Conservation (phyloP, 2,797 vertebrate genomes). For the Apogon hyalosoma region DNA sequence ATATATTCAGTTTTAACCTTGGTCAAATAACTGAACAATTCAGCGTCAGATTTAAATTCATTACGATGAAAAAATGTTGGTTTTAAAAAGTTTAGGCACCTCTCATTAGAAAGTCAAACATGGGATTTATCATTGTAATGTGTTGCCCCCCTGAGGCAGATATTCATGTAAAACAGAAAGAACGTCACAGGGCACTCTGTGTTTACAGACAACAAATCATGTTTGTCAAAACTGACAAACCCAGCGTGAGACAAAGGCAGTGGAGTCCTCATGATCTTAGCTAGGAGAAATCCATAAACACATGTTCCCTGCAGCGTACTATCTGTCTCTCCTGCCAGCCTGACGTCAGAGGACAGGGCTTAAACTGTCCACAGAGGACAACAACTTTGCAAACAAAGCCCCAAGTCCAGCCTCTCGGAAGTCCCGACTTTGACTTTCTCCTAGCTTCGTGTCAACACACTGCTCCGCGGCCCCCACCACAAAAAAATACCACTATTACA, state of each 20-base stretch:
- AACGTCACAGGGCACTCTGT: conserved; percentile 51
- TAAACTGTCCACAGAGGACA: conserved; percentile 67
- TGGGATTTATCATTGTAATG: conserved; percentile 83
- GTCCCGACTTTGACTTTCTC: conserved; percentile 84
- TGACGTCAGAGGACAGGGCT: conserved; percentile 67
- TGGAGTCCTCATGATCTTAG: conserved; percentile 52
- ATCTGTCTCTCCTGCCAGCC: conserved; percentile 60
- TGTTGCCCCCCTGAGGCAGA: conserved; percentile 69
- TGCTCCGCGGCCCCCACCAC: conserved; percentile 37
- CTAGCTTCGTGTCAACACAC: conserved; percentile 76
- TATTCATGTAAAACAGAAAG: conserved; percentile 63
- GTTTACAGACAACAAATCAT: conserved; percentile 82
- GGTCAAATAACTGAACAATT: conserved; percentile 27
- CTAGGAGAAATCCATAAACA: conserved; percentile 54
- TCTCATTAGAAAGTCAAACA: conserved; percentile 86
- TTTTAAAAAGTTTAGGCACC: conserved; percentile 77
- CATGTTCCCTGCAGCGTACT: conserved; percentile 63
- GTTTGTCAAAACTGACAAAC: conserved; percentile 80
- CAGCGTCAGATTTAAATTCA: conserved; percentile 27
- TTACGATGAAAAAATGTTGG: conserved; percentile 68
- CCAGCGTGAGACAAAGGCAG: conserved; percentile 65
- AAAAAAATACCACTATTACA: conserved; percentile 78
- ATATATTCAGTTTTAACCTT: conserved; percentile 27
- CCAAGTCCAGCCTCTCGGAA: conserved; percentile 64
- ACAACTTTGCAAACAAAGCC: conserved; percentile 84